Evolutionary conservation across 2,113 vertebrate species (phyloP).

Genomic region (Psilopogon haemacephalus): DNA sequence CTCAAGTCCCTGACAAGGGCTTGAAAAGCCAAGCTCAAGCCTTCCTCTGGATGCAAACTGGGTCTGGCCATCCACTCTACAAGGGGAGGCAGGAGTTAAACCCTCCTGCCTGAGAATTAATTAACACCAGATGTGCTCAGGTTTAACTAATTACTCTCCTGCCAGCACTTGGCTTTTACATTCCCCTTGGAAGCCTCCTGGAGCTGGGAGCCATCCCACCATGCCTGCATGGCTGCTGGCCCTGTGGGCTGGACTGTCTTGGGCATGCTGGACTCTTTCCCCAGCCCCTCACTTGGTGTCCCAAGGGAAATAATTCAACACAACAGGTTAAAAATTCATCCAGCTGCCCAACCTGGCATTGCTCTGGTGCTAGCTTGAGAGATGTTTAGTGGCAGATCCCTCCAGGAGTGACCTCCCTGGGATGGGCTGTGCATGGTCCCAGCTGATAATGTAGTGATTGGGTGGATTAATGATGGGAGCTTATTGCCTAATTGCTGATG

Average conservation of each 20-base stretch:
- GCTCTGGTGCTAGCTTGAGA: neutral
- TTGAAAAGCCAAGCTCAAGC: neutral
- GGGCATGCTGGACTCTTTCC: neutral
- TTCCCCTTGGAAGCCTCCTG: neutral
- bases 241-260: neutral
- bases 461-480: neutral
- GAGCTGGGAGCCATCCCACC: neutral
- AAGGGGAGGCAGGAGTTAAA: conserved; percentile 62
- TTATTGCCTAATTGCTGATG: neutral
- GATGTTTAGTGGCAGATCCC: neutral
- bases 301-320: neutral
- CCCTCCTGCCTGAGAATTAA: conserved; percentile 54
- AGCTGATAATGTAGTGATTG: neutral
- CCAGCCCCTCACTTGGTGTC: neutral
- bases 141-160: conserved; percentile 74
- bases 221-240: rapidly evolving
- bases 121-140: conserved; percentile 67
- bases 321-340: neutral
- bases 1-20: neutral
- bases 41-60: neutral
- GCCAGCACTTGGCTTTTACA: conserved; percentile 34
- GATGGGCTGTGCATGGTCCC: rapidly evolving
- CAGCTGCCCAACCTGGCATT: rapidly evolving
- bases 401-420: neutral
- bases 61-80: neutral